Conservation (phyloP, 2,888 invertebrate species). For the Ecdyonurus torrentis region DNA sequence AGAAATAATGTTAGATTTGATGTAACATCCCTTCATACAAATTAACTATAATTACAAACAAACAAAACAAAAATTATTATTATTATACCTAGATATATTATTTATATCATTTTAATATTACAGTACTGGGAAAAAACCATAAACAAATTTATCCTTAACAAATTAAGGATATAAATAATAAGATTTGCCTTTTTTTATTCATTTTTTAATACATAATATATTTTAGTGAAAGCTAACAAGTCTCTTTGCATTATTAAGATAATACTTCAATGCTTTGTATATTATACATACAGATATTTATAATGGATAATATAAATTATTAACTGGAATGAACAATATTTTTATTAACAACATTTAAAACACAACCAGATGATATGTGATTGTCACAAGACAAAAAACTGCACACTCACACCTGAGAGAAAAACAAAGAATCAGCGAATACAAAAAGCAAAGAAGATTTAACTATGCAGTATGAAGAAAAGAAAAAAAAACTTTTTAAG, state of each 20-base stretch:
- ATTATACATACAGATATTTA: neutral
- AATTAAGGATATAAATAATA: neutral
- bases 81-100: too few relatives aligned
- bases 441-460: too few relatives aligned
- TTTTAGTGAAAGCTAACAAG: neutral
- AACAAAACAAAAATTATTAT: too few relatives aligned
- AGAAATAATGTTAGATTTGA: too few relatives aligned
- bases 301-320: neutral
- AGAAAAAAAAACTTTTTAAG: too few relatives aligned
- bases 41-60: too few relatives aligned
- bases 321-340: neutral
- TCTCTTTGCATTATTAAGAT: neutral
- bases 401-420: neutral
- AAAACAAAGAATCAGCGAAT: too few relatives aligned
- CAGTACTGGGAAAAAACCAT: neutral
- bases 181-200: neutral
- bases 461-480: too few relatives aligned
- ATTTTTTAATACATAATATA: neutral
- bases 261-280: neutral
- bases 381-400: neutral
- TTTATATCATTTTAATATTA: too few relatives aligned
- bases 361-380: constrained; percentile 4
- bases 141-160: neutral
- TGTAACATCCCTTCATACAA: too few relatives aligned
- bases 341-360: neutral